These are phyloP conservation scores for Squalus acanthias DNA, from an alignment of 2,797 vertebrate genomes.

Conservation along the genomic window DNA sequence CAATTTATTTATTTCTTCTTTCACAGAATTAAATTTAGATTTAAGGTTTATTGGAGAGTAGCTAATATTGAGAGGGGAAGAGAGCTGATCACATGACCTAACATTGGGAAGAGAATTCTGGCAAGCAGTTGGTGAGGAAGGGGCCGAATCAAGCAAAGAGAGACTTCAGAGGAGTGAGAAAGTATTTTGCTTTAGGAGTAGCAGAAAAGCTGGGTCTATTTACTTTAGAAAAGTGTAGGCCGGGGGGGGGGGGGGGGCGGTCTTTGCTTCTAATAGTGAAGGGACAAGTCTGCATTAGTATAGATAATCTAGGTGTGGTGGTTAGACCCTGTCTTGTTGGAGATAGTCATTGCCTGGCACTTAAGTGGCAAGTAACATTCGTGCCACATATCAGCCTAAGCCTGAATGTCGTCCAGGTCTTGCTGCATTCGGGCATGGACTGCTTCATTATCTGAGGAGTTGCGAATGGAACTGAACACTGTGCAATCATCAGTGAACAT, in stretches of 20 bases:
- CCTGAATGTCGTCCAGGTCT: too few species aligned
- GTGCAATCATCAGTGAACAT: too few species aligned
- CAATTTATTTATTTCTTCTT: neutral
- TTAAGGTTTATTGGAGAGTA: too few species aligned
- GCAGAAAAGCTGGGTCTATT: neutral
- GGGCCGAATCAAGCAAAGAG: neutral
- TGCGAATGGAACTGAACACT: too few species aligned
- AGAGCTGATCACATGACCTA: neutral
- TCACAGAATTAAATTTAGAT: neutral
- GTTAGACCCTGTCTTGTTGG: too few species aligned
- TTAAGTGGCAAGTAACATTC: too few species aligned
- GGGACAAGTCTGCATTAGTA: neutral
- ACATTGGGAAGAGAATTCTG: neutral
- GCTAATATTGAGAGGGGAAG: too few species aligned
- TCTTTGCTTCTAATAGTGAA: neutral
- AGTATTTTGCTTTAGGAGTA: neutral
- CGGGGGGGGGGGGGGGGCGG: neutral
- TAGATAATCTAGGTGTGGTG: neutral
- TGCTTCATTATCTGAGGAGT: too few species aligned
- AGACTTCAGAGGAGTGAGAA: neutral
- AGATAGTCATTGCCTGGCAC: too few species aligned
- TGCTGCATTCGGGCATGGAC: too few species aligned
- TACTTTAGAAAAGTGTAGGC: neutral
- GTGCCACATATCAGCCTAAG: too few species aligned
- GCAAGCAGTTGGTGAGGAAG: neutral